A percentile compares a stretch with the other conserved stretches of the same genome.
phyloP scores from a whole-genome alignment of 2,113 vertebrate species.

The Naja naja region DNA sequence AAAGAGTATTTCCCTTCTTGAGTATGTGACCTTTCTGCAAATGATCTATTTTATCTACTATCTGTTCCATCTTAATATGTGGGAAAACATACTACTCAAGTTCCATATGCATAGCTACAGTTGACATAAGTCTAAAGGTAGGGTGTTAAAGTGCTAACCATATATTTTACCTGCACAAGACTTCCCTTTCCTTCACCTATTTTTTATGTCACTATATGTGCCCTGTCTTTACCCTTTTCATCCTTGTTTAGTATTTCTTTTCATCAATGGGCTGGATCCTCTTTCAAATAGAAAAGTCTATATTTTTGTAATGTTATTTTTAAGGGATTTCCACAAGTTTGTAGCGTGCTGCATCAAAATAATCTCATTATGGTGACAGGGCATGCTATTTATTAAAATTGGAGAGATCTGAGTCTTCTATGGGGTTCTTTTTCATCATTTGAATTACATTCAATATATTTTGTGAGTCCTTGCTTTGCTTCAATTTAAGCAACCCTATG shows the following conservation, averaged over 20 bases:
- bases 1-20: not conserved
- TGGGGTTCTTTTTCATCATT: not conserved
- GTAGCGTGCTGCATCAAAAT: not conserved
- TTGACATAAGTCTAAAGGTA: not conserved
- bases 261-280: not conserved
- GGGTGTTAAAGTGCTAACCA: fast-evolving
- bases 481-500: not conserved
- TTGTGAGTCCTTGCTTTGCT: not conserved
- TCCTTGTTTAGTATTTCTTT: not conserved
- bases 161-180: not conserved
- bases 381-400: not conserved
- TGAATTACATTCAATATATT: not conserved
- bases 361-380: not conserved
- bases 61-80: not conserved
- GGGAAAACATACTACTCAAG: not conserved
- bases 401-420: not conserved
- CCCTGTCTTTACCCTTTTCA: not conserved
- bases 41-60: not conserved
- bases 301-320: not conserved
- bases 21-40: not conserved
- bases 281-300: not conserved
- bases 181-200: not conserved
- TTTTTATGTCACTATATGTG: not conserved
- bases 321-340: not conserved
- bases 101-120: not conserved